These are phyloP conservation scores for Luperina nickerlii DNA, from an alignment of 2,888 invertebrate genomes.

Conservation along the genomic window DNA sequence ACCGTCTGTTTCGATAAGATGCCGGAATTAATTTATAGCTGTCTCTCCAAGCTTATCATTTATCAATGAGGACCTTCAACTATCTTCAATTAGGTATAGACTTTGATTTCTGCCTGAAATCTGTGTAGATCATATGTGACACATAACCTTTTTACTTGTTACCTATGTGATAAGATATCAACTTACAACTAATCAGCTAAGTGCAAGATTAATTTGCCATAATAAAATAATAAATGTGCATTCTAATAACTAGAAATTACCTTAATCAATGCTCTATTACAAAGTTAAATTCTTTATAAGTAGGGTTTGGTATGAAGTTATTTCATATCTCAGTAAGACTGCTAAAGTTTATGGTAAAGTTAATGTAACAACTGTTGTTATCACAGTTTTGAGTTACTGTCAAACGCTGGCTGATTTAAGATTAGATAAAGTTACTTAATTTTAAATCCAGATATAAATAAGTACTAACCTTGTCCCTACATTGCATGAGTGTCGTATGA, in stretches of 20 bases:
- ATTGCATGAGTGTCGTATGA: neutral
- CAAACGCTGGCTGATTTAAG: slow-evolving; percentile 16
- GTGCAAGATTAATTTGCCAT: neutral
- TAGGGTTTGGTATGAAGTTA: neutral
- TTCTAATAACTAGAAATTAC: neutral
- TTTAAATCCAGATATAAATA: slow-evolving; percentile 1
- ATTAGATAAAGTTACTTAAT: slow-evolving; percentile 43
- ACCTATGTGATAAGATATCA: slow-evolving; percentile 1
- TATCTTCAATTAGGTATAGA: slow-evolving; percentile 6
- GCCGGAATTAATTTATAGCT: slow-evolving; percentile 38
- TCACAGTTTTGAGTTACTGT: slow-evolving; percentile 21
- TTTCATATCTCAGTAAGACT: slow-evolving; percentile 20
- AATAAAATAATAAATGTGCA: neutral
- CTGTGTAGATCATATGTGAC: neutral
- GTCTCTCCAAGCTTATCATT: slow-evolving; percentile 39
- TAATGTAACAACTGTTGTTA: slow-evolving; percentile 20
- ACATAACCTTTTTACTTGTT: slow-evolving; percentile 6
- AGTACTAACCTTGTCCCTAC: neutral
- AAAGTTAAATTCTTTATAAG: neutral
- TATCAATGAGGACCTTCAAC: slow-evolving; percentile 26
- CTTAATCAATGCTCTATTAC: neutral
- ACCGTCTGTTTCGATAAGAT: slow-evolving; percentile 77
- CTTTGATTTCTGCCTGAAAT: slow-evolving; percentile 20
- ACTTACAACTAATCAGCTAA: neutral
- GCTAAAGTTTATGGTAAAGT: neutral